Evolutionary conservation across 2,888 invertebrate species (phyloP).

Genomic region (Brassicogethes aeneus): DNA sequence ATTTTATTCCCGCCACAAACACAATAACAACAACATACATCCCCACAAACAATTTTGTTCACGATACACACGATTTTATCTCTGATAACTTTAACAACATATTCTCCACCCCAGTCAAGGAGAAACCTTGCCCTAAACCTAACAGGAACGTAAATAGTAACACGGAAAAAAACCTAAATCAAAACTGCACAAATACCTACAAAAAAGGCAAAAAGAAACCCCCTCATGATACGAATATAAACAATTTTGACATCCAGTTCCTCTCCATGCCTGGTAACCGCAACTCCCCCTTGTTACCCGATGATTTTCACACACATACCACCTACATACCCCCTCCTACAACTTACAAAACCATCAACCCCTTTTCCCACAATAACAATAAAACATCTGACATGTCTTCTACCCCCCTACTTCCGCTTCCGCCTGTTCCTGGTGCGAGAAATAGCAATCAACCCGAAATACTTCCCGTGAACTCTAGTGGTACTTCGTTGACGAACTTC

Average conservation of each 20-base stretch:
- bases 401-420: constrained; percentile 25
- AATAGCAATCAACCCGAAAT: constrained; percentile 30
- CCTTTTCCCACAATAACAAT: constrained; percentile 33
- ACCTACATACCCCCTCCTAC: constrained; percentile 35
- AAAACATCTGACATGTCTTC: constrained; percentile 29
- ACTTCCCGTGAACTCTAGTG: constrained; percentile 32
- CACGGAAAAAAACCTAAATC: constrained; percentile 12
- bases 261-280: constrained; percentile 34
- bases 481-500: constrained; percentile 61
- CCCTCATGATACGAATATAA: constrained; percentile 20
- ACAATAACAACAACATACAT: constrained; percentile 31
- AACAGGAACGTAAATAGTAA: constrained; percentile 7
- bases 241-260: constrained; percentile 36
- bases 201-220: constrained; percentile 31
- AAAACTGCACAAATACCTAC: constrained; percentile 7
- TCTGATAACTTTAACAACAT: constrained; percentile 19
- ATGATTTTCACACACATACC: constrained; percentile 37
- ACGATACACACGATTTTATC: constrained; percentile 26
- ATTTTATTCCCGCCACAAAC: constrained; percentile 28
- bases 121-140: constrained; percentile 8
- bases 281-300: constrained; percentile 39
- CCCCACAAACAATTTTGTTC: constrained; percentile 28
- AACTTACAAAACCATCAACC: constrained; percentile 37
- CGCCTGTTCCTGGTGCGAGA: constrained; percentile 21
- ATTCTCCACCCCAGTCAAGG: constrained; percentile 12